phyloP scores from a whole-genome alignment of 2,113 vertebrate species.

The Passerina amoena region DNA sequence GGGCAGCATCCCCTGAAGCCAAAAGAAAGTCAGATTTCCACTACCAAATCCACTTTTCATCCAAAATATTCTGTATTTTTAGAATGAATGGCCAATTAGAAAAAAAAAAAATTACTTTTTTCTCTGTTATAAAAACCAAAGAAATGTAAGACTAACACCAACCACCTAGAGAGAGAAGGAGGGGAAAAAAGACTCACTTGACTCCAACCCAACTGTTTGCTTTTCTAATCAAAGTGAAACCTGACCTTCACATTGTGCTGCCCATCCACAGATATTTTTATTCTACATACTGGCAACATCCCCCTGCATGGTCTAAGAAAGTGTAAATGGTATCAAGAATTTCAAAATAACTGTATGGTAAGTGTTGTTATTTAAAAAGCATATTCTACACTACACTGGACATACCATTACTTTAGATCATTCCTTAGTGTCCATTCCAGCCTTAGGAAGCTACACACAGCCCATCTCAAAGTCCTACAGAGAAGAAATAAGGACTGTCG shows the following conservation, averaged over 20 bases:
- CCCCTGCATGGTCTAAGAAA: not conserved
- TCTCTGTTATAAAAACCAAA: not conserved
- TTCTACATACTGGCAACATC: not conserved
- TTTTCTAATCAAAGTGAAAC: not conserved
- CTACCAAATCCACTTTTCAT: not conserved
- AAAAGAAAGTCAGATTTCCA: not conserved
- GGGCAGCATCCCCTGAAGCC: not conserved
- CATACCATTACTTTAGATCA: not conserved
- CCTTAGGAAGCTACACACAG: not conserved
- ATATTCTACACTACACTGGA: not conserved
- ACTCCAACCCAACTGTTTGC: not conserved
- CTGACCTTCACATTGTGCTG: not conserved
- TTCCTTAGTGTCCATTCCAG: not conserved
- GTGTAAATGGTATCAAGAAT: not conserved
- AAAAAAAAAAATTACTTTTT: not conserved
- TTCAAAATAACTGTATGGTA: not conserved
- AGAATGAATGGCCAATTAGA: not conserved
- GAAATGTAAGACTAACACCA: not conserved
- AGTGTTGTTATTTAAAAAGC: not conserved
- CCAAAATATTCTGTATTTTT: not conserved
- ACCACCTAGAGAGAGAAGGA: not conserved
- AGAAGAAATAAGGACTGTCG: rapidly evolving
- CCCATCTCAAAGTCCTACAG: not conserved
- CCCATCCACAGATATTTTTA: not conserved
- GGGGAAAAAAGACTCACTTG: rapidly evolving